These are phyloP conservation scores for Spea multiplicata DNA, from an alignment of 2,113 vertebrate genomes.

Conservation along the genomic window DNA sequence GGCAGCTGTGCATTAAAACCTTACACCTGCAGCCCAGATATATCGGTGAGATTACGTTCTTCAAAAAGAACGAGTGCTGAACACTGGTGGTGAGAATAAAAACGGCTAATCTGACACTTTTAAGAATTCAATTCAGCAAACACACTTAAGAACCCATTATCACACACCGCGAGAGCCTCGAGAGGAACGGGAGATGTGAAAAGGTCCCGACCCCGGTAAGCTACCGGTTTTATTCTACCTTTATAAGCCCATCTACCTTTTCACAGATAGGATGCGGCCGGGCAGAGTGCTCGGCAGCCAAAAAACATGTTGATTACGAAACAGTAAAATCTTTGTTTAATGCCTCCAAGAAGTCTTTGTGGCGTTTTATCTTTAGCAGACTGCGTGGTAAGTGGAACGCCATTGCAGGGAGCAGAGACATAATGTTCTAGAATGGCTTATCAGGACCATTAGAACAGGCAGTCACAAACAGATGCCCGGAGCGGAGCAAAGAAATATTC, in stretches of 20 bases:
- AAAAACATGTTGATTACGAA: constrained; percentile 22
- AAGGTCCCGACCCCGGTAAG: constrained; percentile 12
- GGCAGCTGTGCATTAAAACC: too few relatives aligned
- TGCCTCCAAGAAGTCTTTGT: constrained; percentile 3
- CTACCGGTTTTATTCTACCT: constrained; percentile 16
- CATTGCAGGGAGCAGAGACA: constrained; percentile 16
- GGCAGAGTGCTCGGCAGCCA: constrained; percentile 29
- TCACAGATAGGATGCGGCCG: constrained; percentile 19
- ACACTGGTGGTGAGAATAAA: background rate
- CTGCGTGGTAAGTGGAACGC: background rate
- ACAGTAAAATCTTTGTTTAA: constrained; percentile 43
- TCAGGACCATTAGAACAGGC: constrained; percentile 8
- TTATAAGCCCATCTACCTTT: constrained; percentile 22
- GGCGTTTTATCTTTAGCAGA: constrained; percentile 20
- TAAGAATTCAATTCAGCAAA: constrained; percentile 17
- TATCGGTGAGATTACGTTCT: too few relatives aligned
- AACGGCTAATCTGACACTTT: constrained; percentile 17
- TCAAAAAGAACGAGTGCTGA: background rate
- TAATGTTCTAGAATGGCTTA: constrained; percentile 31
- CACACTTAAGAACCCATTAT: constrained; percentile 9
- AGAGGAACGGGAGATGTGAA: constrained; percentile 17
- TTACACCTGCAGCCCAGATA: too few relatives aligned
- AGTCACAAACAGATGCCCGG: background rate
- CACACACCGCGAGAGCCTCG: background rate
- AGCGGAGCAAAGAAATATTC: background rate